These are phyloP conservation scores for Xyliphius kryptos DNA, from an alignment of 2,113 vertebrate species.

Conservation along the genomic window DNA sequence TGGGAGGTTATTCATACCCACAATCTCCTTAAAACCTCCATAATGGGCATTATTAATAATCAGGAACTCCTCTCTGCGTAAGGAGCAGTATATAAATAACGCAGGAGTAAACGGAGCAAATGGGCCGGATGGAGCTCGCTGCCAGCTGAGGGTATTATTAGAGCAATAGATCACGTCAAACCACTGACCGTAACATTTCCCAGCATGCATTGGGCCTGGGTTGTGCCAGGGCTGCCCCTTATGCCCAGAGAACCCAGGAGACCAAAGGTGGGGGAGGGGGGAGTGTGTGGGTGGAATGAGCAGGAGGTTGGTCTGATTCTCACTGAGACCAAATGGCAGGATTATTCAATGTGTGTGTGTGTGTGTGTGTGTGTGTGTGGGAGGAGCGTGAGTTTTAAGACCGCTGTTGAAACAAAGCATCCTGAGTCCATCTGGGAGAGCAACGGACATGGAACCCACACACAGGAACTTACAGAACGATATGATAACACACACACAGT, in stretches of 20 bases:
- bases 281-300: slow-evolving; percentile 9
- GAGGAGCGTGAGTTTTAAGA: slow-evolving; percentile 23
- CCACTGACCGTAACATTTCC: slow-evolving; percentile 36
- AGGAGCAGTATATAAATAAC: background rate
- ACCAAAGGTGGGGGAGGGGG: background rate
- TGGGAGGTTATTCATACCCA: too few species aligned
- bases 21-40: too few species aligned
- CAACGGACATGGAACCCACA: background rate
- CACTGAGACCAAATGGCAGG: slow-evolving; percentile 32
- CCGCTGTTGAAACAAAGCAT: slow-evolving; percentile 10
- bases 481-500: background rate
- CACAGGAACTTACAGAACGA: background rate
- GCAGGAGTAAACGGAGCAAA: background rate
- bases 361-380: slow-evolving; percentile 41
- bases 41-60: too few species aligned
- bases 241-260: background rate
- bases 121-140: background rate
- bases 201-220: slow-evolving; percentile 20
- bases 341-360: slow-evolving; percentile 32
- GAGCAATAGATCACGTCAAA: slow-evolving; percentile 31
- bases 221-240: slow-evolving; percentile 20
- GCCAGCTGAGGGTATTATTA: slow-evolving; percentile 44
- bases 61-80: background rate
- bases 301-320: slow-evolving; percentile 22
- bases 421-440: slow-evolving; percentile 22